Percentiles rank a stretch among this genome's conserved stretches.
Conservation (phyloP, 1,140 invertebrate species). For the Bicyclus anynana region DNA sequence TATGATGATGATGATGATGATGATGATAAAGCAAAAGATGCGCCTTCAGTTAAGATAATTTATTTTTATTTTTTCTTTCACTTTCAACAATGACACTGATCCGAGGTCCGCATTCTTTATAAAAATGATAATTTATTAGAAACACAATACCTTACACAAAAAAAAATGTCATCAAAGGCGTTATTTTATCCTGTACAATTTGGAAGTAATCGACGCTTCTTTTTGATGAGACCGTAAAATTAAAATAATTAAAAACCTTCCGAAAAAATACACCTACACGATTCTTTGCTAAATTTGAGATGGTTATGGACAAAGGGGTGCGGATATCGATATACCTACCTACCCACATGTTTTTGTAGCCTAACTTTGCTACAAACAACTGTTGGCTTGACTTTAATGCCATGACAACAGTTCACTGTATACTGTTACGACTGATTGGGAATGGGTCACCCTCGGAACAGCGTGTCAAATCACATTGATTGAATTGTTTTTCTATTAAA, state of each 20-base stretch:
- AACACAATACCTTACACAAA: constrained; percentile 38
- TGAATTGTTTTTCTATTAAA: constrained; percentile 65
- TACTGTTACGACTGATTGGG: neutral
- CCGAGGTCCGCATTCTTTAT: constrained; percentile 32
- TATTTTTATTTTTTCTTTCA: constrained; percentile 38
- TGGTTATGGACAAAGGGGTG: constrained; percentile 50
- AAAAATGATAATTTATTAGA: constrained; percentile 29
- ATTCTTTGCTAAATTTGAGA: constrained; percentile 50
- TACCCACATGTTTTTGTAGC: neutral
- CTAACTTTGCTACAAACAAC: neutral
- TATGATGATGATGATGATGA: too few species aligned
- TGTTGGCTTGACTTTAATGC: neutral
- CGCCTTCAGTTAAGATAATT: constrained; percentile 38
- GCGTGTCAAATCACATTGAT: constrained; percentile 50
- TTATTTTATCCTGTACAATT: constrained; percentile 24
- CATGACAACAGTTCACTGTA: too few species aligned
- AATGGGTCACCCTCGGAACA: constrained; percentile 22
- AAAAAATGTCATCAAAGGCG: constrained; percentile 26
- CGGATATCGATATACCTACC: neutral
- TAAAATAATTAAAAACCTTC: constrained; percentile 48
- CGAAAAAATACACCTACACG: constrained; percentile 6
- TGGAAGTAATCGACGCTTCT: constrained; percentile 54
- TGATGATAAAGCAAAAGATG: constrained; percentile 14
- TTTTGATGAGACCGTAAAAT: constrained; percentile 49
- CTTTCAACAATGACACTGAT: constrained; percentile 43